Base-by-base conservation (phyloP, 2,113 vertebrate species). In the Dolichallabes microphthalmus region DNA sequence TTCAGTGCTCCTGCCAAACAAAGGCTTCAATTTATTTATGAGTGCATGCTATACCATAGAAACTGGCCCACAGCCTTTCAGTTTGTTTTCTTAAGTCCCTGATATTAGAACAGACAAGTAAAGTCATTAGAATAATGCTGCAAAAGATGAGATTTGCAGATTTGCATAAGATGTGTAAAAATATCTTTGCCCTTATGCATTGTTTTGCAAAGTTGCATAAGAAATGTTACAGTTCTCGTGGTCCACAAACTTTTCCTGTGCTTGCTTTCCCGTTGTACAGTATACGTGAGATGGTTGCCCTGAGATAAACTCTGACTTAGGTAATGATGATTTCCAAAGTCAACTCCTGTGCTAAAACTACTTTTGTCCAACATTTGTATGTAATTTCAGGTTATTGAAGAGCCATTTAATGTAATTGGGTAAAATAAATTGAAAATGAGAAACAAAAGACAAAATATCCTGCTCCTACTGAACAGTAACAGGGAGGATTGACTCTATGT, bases 11-110 rank as follows among this genome's bases (percentile, higher is more conserved):
- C 85, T 89, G 89, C 90, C 87, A 91, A 83, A 89, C 89, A 61
- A 73, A 82, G 69, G 25, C 52, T 91, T 90, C 88, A 90, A 86
- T 88, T 93, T 93, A 93, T 93, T 93, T 87, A 93, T 93, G 91
- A 91, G 87, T 52, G 84, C 85, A 86, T 89, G 80, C 68, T 84
- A 85, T 82, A 81, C 86, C 74, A 86, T 63, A 88, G 74, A 86
- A 53, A 80, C 73, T 53, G 69, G 76, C 52, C 45, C 12, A 50
- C 5, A 20, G 15, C 2, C 55, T 22, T 61, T 78, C 10, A 55
- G 20, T 30, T 85, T 13, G 4, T 82, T 82, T 60, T 78, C 45
- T 69, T 55, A 2, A 55, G 6, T 55, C 25, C 45, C 27, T 80
- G 9, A 80, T 52, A 32, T 80, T 17, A 19, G 27, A 60, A 80